Evolutionary conservation across 2,888 invertebrate species (phyloP).

Genomic region (Balanococcus diminutus): DNA sequence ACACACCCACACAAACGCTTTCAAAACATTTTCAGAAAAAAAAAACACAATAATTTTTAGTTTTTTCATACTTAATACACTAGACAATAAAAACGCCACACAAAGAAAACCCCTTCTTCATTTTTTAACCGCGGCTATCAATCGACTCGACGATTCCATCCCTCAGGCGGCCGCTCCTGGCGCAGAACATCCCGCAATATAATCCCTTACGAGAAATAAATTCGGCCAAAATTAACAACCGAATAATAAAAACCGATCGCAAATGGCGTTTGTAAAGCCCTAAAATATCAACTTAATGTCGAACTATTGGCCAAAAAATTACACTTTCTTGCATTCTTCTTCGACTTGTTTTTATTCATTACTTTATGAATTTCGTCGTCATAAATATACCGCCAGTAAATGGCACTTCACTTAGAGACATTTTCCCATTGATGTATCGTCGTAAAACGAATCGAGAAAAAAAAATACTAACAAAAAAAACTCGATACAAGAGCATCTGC

Average conservation of each 20-base stretch:
- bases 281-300: neutral
- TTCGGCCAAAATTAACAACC: neutral
- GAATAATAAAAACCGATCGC: conserved; percentile 9
- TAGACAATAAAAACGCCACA: too few relatives aligned
- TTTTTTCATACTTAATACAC: too few relatives aligned
- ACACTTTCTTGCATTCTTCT: neutral
- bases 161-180: neutral
- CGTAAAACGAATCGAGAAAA: neutral
- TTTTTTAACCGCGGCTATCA: neutral
- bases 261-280: neutral
- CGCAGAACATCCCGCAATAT: neutral
- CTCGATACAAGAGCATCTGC: conserved; percentile 1
- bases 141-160: neutral
- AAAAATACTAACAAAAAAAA: neutral
- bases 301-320: neutral
- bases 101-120: neutral
- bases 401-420: neutral
- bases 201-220: neutral
- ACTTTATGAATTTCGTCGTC: neutral
- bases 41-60: too few relatives aligned
- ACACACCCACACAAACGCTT: too few relatives aligned
- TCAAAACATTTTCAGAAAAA: too few relatives aligned
- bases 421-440: conserved; percentile 9
- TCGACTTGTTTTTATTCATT: neutral
- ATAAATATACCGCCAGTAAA: neutral